Base-by-base conservation (phyloP, 2,888 invertebrate species). In the Achlya flavicornis region DNA sequence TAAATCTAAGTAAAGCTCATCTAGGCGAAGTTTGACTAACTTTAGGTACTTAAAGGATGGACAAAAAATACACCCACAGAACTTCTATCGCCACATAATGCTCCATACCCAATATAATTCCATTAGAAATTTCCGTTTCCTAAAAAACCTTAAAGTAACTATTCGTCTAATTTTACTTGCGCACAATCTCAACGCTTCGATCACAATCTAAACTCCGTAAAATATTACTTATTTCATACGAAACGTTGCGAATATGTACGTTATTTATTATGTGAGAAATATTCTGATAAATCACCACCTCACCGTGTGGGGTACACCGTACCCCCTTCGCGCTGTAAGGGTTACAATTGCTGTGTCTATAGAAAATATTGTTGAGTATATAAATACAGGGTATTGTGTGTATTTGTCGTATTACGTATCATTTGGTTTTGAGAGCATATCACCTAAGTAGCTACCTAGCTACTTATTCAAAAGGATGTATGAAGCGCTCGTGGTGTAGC, bases 191-290 rank as follows among this genome's bases (percentile, higher is more conserved):
- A 41, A 41, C 12, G 41, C 41, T 41, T 41, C 41, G 41, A 41
- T 41, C 41, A 12, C 12, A 41, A 41, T 41, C 41, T 41, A 41
- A 41, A 41, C 41, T 3, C 41, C 12, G 12, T 41, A 41, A 41
- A 41, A 84, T 83, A 80, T 83, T 75, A 80, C 81, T 77, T 77
- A 82, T 80, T 78, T 78, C 82, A 75, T 76, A 73, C 73, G 75
- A 73, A 75, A 80, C 76, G 78, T 79, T 80, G 80, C 79, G 79
- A 82, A 83, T 84, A 80, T 82, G 81, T 83, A 73, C 74, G 83
- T 87, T 89, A 91, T 91, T 91, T 91, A 91, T 91, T 89, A 90
- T 88, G 90, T 90, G 91, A 85, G 89, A 90, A 88, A 90, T 88
- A 86, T 88, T 82, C 86, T 88, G 89, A 89, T 87, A 87, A 86